A percentile compares a stretch with the other conserved stretches of the same genome.
Conservation (phyloP, 2,797 vertebrate species). For the Manis pentadactyla region DNA sequence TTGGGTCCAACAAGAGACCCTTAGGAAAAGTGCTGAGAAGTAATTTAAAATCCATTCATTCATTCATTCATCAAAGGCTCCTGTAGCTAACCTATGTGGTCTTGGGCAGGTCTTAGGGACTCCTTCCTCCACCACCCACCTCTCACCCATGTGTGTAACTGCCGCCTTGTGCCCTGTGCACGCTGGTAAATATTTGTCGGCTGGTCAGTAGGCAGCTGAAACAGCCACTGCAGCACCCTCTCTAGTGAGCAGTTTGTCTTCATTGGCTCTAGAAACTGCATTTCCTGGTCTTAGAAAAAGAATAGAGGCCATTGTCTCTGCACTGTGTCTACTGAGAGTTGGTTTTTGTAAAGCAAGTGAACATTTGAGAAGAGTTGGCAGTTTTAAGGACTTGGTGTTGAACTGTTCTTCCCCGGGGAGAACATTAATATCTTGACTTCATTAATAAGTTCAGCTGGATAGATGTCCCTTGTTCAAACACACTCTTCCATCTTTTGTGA, state of each 20-base stretch:
- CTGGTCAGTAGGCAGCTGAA: background rate
- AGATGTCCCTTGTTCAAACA: background rate
- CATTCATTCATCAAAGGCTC: background rate
- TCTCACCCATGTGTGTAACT: background rate
- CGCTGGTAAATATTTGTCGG: background rate
- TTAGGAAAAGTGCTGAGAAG: background rate
- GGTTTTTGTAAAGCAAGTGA: background rate
- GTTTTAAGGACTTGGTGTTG: background rate
- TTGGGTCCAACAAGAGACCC: background rate
- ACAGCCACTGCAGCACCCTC: background rate
- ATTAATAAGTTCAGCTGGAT: background rate
- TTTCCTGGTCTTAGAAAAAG: background rate
- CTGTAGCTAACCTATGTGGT: background rate
- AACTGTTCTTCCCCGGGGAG: background rate
- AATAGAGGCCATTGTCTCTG: background rate
- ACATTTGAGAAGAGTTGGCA: background rate
- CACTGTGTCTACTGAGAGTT: background rate
- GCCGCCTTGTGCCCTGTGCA: background rate
- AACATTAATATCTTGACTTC: background rate
- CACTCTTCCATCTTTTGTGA: background rate
- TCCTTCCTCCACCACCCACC: background rate
- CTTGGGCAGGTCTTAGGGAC: background rate
- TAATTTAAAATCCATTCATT: background rate
- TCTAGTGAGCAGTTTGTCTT: background rate
- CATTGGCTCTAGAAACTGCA: conserved; percentile 2